phyloP scores from a whole-genome alignment of 2,113 vertebrate genomes.

The Myotis davidii region DNA sequence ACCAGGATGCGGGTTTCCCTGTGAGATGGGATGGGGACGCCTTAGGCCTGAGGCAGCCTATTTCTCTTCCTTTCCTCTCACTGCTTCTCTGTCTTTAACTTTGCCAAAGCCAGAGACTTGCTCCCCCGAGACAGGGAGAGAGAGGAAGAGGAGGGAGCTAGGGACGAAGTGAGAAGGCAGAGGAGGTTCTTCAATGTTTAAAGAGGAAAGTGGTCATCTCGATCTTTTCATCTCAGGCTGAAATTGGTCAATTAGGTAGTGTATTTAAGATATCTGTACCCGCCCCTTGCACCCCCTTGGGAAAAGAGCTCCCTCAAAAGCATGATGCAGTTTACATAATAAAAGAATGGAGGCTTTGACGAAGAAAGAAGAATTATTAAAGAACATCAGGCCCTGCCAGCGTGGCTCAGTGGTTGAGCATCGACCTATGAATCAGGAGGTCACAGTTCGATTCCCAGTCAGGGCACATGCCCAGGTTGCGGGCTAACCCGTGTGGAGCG shows the following conservation, averaged over 20 bases:
- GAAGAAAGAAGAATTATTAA: neutral
- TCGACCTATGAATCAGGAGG: no score
- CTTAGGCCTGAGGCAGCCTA: neutral
- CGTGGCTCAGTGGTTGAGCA: no score
- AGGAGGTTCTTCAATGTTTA: neutral
- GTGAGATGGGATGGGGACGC: neutral
- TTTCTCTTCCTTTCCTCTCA: neutral
- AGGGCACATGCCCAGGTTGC: no score
- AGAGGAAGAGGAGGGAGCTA: neutral
- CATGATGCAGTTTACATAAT: neutral
- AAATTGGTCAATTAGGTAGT: neutral
- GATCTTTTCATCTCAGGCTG: neutral
- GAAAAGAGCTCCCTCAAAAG: neutral
- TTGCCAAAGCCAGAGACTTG: neutral
- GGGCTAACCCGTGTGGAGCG: no score
- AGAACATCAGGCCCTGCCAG: neutral
- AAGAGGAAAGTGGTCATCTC: neutral
- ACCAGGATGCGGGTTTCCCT: neutral
- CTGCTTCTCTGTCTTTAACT: conserved; percentile 7
- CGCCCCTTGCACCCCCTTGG: neutral
- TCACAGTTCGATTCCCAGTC: no score
- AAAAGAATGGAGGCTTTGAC: neutral
- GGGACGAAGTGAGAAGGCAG: neutral
- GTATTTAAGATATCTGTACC: neutral
- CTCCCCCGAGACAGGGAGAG: neutral